Base-by-base conservation (phyloP, 2,113 vertebrate genomes). In the Scopus umbretta region DNA sequence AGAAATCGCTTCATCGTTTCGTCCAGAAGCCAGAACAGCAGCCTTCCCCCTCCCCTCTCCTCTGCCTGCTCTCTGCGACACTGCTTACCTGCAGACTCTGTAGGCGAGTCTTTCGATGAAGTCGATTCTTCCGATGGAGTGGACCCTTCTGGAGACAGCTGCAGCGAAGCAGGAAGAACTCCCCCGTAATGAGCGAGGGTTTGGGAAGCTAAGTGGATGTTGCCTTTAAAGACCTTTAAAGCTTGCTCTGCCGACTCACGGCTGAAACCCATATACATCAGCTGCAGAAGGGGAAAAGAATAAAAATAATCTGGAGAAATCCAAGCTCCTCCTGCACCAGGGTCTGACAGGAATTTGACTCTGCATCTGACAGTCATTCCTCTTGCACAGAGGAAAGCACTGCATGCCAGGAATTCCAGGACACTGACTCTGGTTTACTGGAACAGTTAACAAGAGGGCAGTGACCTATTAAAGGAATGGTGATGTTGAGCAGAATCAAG, bases 241-340 rank as follows among this genome's bases (percentile, higher is more conserved):
- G 99, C 99, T 0, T 98, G 96, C 45, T 98, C 97, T 2, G 98
- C 98, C 0, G 94, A 92, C 6, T 92, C 98, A 4, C 92, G 58
- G 42, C 98, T 97, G 38, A 99, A 99, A 11, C 99, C 99, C 96
- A 99, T 95, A 45, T 99, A 99, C 32, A 98, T 71, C 95, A 99
- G 89, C 99, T 99, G 43, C 34, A 78, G 30, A 30, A 67, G 17
- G 6, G 6, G 34, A 30, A 16, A 4, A 1, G 27, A 40, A 19
- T 17, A 49, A 21, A 16, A 30, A 30, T 68, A 47, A 27, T 29
- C 27, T 55, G 81, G 52, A 82, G 62, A 90, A 95, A 76, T 72
- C 27, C 71, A 88, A 79, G 52, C 61, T 94, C 43, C 79, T 47
- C 16, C 17, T 9, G 40, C 82, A 86, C 9, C 81, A 80, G 63